Evolutionary conservation across 2,888 invertebrate species (phyloP), one percentile per base, ranked within the genome.

Genomic region (Scaptomyza cyrtandrae): DNA sequence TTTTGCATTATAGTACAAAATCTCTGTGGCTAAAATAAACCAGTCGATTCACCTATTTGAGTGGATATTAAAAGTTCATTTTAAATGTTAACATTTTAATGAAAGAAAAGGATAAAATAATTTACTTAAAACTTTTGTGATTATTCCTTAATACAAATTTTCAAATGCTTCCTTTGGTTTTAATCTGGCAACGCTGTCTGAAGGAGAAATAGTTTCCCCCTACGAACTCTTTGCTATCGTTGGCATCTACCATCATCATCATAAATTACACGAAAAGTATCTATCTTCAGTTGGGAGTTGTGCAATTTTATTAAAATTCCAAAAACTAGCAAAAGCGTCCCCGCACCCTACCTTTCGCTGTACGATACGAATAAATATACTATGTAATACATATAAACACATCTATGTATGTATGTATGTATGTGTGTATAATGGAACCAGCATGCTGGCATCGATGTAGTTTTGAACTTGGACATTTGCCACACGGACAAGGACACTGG

Each of bases 261-360:
- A 71, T 86, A 86, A 86, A 86, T 86, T 87, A 87, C 86, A 86
- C 75, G 75, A 80, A 73, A 87, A 86, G 86, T 86, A 86, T 89
- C 78, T 86, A 86, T 86, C 86, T 89, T 78, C 86, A 89, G 88
- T 86, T 89, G 78, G 88, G 72, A 80, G 76, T 78, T 86, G 76
- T 70, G 86, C 89, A 89, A 86, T 86, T 86, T 88, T 86, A 89
- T 86, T 86, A 88, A 86, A 86, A 86, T 82, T 86, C 89, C 89
- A 78, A 80, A 78, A 77, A 75, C 79, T 46, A 57, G 49, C 55
- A 52, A 58, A 37, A 39, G 24, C 44, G 29, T 29, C 65, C 50
- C 59, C 69, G 27, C 61, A 62, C 57, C 9, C 13, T 75, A 78
- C 10, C 9, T 14, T n/a, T 10, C 73, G 55, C 76, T 65, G 53